Evolutionary conservation across 2,113 vertebrate species (phyloP).

Genomic region (Tauraco erythrolophus): DNA sequence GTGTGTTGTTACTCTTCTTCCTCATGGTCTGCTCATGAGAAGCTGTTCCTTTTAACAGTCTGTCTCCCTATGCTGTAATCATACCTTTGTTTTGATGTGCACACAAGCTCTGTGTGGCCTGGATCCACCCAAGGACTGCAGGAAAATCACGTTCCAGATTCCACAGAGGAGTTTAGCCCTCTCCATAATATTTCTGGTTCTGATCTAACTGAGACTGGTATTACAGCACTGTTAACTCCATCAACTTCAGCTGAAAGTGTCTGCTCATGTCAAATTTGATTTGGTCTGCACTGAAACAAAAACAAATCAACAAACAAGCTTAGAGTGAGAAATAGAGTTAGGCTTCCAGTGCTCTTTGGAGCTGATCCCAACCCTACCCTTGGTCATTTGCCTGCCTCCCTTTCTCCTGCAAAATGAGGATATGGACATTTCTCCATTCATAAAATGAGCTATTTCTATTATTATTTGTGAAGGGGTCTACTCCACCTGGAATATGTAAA

Average conservation of each 20-base stretch:
- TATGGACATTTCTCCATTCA: neutral
- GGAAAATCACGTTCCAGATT: neutral
- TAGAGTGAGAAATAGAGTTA: neutral
- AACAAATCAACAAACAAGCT: neutral
- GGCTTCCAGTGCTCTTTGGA: neutral
- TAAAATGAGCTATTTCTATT: neutral
- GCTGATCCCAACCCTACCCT: neutral
- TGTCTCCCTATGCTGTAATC: neutral
- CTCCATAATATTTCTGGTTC: neutral
- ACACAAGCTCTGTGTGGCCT: neutral
- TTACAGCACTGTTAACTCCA: neutral
- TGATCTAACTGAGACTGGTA: conserved; percentile 19
- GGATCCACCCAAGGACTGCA: conserved; percentile 29
- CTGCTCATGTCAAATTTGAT: neutral
- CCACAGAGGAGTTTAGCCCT: conserved; percentile 8
- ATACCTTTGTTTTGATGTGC: neutral
- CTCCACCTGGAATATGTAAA: neutral
- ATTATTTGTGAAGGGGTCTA: neutral
- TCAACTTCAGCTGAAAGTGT: neutral
- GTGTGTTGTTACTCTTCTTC: neutral
- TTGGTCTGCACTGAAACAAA: conserved; percentile 18
- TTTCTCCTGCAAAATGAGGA: neutral
- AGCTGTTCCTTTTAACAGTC: neutral
- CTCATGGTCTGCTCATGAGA: neutral
- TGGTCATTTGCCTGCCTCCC: neutral